Conservation (phyloP, 2,797 vertebrate species). For the Hippopotamyrus pictus region DNA sequence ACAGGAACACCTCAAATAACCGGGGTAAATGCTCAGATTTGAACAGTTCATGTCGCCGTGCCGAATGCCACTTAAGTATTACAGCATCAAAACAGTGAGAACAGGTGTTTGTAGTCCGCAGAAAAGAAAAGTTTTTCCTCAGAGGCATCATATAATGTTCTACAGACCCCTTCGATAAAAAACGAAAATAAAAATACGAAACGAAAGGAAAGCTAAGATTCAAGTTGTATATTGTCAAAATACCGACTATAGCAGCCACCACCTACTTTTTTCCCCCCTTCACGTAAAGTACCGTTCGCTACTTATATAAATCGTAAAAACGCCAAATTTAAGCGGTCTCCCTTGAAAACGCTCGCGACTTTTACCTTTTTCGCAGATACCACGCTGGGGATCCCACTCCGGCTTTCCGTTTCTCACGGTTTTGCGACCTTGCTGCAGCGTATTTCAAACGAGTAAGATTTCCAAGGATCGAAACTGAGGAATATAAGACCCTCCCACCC, state of each 20-base stretch:
- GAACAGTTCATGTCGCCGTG: not conserved
- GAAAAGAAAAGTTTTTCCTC: constrained; percentile 8
- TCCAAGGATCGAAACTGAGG: constrained; percentile 28
- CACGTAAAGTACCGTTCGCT: constrained; percentile 27
- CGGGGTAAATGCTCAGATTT: not conserved
- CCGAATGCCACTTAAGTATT: not conserved
- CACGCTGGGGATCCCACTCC: constrained; percentile 7
- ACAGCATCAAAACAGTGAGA: constrained; percentile 13
- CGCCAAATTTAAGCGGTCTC: not conserved
- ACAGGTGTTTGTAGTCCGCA: constrained; percentile 20
- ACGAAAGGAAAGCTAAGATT: constrained; percentile 1
- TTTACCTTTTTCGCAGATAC: constrained; percentile 32
- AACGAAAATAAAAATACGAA: not conserved
- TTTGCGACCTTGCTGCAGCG: constrained; percentile 37
- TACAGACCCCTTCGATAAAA: not conserved
- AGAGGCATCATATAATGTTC: not conserved
- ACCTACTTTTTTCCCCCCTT: constrained; percentile 31
- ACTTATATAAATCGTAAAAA: constrained; percentile 13
- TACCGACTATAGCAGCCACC: constrained; percentile 20
- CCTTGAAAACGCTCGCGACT: not conserved
- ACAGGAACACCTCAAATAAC: not conserved
- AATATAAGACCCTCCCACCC: constrained; percentile 49
- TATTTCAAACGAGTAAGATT: constrained; percentile 30
- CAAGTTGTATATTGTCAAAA: constrained; percentile 27
- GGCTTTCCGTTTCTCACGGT: constrained; percentile 17